Conservation (phyloP, 2,113 vertebrate genomes). For the Nymphicus hollandicus region DNA sequence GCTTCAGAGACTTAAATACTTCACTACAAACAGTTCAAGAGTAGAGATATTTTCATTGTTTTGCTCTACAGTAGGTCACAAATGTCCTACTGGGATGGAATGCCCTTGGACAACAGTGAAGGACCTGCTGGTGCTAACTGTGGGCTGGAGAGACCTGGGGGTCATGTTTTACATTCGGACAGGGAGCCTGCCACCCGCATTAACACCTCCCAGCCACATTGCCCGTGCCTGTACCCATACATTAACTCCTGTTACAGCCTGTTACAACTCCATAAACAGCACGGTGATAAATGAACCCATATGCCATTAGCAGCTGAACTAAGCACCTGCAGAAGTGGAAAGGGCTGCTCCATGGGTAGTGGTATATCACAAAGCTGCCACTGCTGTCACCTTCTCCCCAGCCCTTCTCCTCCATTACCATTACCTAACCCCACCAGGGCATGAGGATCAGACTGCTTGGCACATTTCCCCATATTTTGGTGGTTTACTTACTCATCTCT, state of each 20-base stretch:
- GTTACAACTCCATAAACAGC: slow-evolving; percentile 20
- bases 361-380: rapidly evolving
- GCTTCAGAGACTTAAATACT: slow-evolving; percentile 43
- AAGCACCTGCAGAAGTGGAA: neutral
- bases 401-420: neutral
- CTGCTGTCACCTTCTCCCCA: neutral
- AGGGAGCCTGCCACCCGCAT: neutral
- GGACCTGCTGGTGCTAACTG: neutral
- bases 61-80: slow-evolving; percentile 15
- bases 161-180: slow-evolving; percentile 54
- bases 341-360: neutral
- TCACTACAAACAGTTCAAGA: slow-evolving; percentile 28
- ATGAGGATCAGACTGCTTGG: neutral
- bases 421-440: neutral
- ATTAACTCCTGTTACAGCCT: slow-evolving; percentile 40
- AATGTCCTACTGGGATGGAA: neutral
- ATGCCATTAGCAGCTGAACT: neutral
- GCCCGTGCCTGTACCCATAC: neutral
- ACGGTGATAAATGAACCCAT: neutral
- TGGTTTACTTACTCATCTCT: neutral
- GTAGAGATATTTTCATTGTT: neutral
- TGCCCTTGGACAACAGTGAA: neutral
- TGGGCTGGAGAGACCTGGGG: neutral
- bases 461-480: neutral
- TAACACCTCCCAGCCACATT: neutral